A percentile compares a stretch with the other conserved stretches of the same genome.
These are phyloP conservation scores for Edolisoma coerulescens DNA, from an alignment of 2,113 vertebrate genomes.

Conservation along the genomic window DNA sequence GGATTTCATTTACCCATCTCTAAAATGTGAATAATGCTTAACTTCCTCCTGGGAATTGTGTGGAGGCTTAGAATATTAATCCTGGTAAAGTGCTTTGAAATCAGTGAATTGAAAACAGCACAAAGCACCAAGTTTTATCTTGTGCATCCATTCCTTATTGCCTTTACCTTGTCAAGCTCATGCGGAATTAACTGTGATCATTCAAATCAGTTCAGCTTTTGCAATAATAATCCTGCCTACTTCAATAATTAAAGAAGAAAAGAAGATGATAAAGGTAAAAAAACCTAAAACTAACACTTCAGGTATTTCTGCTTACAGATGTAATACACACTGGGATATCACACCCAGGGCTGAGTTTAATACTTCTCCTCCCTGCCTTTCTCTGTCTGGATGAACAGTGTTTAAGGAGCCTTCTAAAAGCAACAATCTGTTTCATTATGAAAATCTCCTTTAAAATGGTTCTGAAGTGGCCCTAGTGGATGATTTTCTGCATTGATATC, in stretches of 20 bases:
- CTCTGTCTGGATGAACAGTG: background rate
- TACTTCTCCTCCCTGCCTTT: background rate
- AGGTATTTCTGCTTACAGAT: background rate
- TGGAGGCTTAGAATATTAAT: constrained; percentile 47
- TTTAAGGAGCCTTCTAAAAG: background rate
- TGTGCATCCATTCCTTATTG: background rate
- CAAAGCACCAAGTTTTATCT: constrained; percentile 8
- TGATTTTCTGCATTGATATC: background rate
- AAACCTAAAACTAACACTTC: background rate
- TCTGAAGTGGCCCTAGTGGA: background rate
- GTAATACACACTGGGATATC: background rate
- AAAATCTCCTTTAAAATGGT: background rate
- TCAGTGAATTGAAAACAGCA: constrained; percentile 30
- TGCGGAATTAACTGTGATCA: background rate
- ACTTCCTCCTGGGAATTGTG: constrained; percentile 25
- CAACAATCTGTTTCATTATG: background rate
- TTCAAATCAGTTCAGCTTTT: background rate
- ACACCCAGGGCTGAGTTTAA: background rate
- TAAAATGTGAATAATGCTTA: constrained; percentile 38
- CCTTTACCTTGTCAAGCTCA: background rate
- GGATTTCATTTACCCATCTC: constrained; percentile 49
- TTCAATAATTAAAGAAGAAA: background rate
- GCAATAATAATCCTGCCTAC: background rate
- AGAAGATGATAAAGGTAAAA: background rate
- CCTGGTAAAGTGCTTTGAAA: constrained; percentile 32